Evolutionary conservation across 2,113 vertebrate genomes (phyloP), one percentile per base, ranked within the genome.

Genomic region (Mustela lutreola): DNA sequence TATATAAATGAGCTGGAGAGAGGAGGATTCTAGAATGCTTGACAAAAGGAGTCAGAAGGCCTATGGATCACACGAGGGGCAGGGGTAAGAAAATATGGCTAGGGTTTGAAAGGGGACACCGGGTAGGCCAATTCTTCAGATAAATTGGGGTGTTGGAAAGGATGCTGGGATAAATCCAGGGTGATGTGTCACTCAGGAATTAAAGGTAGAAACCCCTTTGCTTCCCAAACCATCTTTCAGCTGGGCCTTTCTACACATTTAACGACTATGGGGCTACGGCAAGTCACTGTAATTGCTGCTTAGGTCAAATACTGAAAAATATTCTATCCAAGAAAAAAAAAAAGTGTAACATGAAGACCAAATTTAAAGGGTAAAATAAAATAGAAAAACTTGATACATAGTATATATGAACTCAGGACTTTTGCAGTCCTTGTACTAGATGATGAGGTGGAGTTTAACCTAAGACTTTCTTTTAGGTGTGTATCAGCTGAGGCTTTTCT

Each of bases 391-490:
- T 58, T 76, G 22, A 33, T 83, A 8, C n/a, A 26, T 28, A 26
- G 12, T 93, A n/a, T 70, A 33, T 58, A 58, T 19, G 3, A 1
- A 39, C 28, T 91, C 4, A 26, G 1, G 1, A 50, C 12, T 31
- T 86, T 58, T 82, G 11, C 14, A 60, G 45, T 89, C 6, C 1
- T 75, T 22, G 31, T 63, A 63, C 15, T 63, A 1, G n/a, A 92
- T 53, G 42, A 36, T 67, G 81, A 91, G 28, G 15, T n/a, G 79
- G 84, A 96, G 78, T 62, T 96, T 36, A 81, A 70, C 24, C 56
- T 75, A 75, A 84, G n/a, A 78, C 76, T 60, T 80, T 71, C n/a
- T 79, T 85, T 90, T 89, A 85, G 5, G 21, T 60, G 7, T 11
- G 0, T 53, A 24, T 71, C n/a, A 71, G 24, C 18, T 56, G 73